These are phyloP conservation scores for Drosophila setifemur DNA, from an alignment of 1,140 invertebrate species.

Conservation along the genomic window DNA sequence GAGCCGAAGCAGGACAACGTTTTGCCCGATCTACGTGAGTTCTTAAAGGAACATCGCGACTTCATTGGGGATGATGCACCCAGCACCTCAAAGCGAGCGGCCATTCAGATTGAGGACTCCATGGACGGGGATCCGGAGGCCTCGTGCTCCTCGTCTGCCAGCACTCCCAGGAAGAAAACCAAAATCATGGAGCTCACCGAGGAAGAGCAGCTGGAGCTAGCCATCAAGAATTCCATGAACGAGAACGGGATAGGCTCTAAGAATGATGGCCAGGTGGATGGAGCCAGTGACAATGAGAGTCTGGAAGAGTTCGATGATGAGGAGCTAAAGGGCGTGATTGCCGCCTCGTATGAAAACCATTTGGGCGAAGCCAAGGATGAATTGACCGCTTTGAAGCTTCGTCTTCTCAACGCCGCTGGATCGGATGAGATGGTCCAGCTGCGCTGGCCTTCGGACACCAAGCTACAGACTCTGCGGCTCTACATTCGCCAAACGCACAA, in stretches of 20 bases:
- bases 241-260: conserved; percentile 50
- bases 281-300: conserved; percentile 61
- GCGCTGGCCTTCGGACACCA: conserved; percentile 79
- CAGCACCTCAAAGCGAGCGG: conserved; percentile 59
- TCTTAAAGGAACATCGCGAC: conserved; percentile 67
- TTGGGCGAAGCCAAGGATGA: conserved; percentile 58
- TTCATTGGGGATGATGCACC: conserved; percentile 63
- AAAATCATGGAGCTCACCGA: conserved; percentile 72
- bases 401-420: conserved; percentile 63
- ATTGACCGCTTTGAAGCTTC: conserved; percentile 65
- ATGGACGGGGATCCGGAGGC: conserved; percentile 31
- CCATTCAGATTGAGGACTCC: conserved; percentile 46
- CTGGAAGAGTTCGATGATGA: conserved; percentile 68
- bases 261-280: conserved; percentile 1
- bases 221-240: conserved; percentile 80
- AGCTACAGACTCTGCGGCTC: conserved; percentile 59
- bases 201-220: conserved; percentile 76
- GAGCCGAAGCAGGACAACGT: conserved; percentile 66
- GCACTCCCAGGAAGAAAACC: conserved; percentile 56
- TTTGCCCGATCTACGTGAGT: conserved; percentile 58
- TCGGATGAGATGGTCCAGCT: conserved; percentile 73
- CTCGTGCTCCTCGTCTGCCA: conserved; percentile 37
- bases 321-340: conserved; percentile 46
- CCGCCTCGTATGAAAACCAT: conserved; percentile 66
- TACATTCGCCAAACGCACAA: conserved; percentile 77